Evolutionary conservation across 2,888 invertebrate species (phyloP), one percentile per base, ranked within the genome.

Genomic region (Chrysotoxum bicinctum): DNA sequence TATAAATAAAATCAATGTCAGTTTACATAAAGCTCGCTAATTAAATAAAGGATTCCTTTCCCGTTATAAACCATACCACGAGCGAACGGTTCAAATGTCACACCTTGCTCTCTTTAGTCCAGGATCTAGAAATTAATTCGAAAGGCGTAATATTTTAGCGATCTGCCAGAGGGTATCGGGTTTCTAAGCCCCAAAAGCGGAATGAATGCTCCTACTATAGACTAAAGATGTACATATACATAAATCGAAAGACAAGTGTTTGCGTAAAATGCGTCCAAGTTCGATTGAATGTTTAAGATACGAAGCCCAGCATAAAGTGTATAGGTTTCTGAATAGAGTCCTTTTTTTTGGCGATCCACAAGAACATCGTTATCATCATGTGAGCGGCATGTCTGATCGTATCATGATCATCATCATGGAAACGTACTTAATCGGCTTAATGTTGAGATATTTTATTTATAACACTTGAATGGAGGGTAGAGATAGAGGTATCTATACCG

Each of bases 351-450:
- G 60, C 30, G 64, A 43, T 32, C 43, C 3, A 5, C 21, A 56
- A 43, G 56, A 75, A 73, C 76, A 62, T 80, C 85, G 85, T 85
- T 85, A 85, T 85, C 85, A 62, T 76, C 69, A 62, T 76, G 64
- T 58, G 85, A 81, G 85, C 85, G 85, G 85, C 76, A 72, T 77
- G 85, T 85, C 85, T 85, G 85, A 85, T 85, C 85, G 76, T 81
- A 85, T 85, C 85, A 80, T 62, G 85, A 85, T 85, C 80, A 85
- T 80, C 80, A 85, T 81, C 76, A 58, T 72, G 76, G 76, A 21
- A 81, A 76, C 85, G 72, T 77, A 77, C 81, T 81, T 85, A 85
- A 85, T 85, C 85, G 85, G 85, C 85, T 85, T 85, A 85, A 85
- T 85, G 81, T 77, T 66, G 50, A 77, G 81, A 77, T 85, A 66